Evolutionary conservation across 64 coral and sea anemone species (phyloP), one percentile per base, ranked within the genome.

Genomic region (Anthopleura sola): DNA sequence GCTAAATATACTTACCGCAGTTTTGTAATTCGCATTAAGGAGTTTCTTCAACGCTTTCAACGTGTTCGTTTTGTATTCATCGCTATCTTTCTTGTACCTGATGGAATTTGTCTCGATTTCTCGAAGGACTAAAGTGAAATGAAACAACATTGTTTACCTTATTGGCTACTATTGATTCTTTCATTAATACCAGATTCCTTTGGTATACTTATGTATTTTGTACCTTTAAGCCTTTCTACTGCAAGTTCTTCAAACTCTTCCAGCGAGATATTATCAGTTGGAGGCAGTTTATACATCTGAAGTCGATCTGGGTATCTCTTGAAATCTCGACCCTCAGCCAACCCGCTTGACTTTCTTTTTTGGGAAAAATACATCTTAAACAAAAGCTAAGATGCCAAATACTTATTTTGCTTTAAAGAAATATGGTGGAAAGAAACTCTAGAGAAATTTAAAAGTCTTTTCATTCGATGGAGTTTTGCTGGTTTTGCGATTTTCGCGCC

Each of bases 181-280:
- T 56, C n/a, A n/a, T 56, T 3, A 19, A 18, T 1, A 20, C 12
- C 15, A 0, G 20, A 56, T 20, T 21, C 16, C 18, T 14, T 3
- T 56, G 15, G 20, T 24, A 26, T 7, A 64, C 23, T 37, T 37
- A 32, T 77, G 11, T 37, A 37, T 40, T 23, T 82, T 13, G 1
- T 76, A 99, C 97, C 89, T 94, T 99, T 99, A 55, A 99, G 87
- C 50, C 97, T 93, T 44, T 94, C 81, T n/a, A 99, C 78, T 0
- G 97, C 97, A 33, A 99, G 85, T 60, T 89, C 87, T 77, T 99
- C 97, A 40, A 99, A 99, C 80, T 99, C 93, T 57, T 99, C 97
- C 77, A 99, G 68, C 2, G 97, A 92, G 49, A 99, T 99, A 57
- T 94, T 99, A 50, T 95, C 92, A 47, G 84, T 85, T 39, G 97